Conservation (phyloP, 1,140 invertebrate genomes). For the Aleiodes sp. region DNA sequence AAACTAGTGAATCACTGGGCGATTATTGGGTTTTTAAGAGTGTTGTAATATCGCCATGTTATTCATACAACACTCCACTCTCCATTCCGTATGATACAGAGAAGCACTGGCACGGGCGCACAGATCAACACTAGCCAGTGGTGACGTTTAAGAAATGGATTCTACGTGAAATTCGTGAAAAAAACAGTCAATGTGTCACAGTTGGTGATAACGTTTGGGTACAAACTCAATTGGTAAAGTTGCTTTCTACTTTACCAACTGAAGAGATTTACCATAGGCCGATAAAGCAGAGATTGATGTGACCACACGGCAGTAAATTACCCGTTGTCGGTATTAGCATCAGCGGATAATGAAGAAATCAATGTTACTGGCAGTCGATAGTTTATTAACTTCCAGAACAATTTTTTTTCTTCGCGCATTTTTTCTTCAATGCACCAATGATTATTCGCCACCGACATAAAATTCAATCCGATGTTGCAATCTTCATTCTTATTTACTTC, state of each 20-base stretch:
- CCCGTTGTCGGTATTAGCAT: too few species aligned
- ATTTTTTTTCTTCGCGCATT: not conserved
- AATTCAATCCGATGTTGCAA: not conserved
- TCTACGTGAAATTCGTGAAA: not conserved
- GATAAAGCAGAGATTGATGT: too few species aligned
- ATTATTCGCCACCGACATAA: not conserved
- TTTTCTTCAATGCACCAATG: not conserved
- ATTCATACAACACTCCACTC: not conserved
- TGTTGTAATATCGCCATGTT: constrained; percentile 3
- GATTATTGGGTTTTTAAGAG: not conserved
- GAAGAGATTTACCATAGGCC: too few species aligned
- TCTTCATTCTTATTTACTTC: not conserved
- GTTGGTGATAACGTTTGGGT: not conserved
- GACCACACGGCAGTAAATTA: too few species aligned
- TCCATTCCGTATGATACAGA: not conserved
- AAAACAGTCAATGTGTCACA: not conserved
- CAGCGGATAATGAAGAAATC: too few species aligned
- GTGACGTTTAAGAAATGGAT: constrained; percentile 2
- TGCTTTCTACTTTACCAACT: too few species aligned
- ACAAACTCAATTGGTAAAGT: too few species aligned
- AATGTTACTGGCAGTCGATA: too few species aligned
- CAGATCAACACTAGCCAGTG: not conserved
- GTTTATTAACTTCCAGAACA: too few species aligned
- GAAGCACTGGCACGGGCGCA: constrained; percentile 3
- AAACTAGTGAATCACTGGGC: not conserved